Percentiles rank a stretch among this genome's conserved stretches.
phyloP scores from a whole-genome alignment of 2,113 vertebrate genomes.

The Corythornis cristatus region DNA sequence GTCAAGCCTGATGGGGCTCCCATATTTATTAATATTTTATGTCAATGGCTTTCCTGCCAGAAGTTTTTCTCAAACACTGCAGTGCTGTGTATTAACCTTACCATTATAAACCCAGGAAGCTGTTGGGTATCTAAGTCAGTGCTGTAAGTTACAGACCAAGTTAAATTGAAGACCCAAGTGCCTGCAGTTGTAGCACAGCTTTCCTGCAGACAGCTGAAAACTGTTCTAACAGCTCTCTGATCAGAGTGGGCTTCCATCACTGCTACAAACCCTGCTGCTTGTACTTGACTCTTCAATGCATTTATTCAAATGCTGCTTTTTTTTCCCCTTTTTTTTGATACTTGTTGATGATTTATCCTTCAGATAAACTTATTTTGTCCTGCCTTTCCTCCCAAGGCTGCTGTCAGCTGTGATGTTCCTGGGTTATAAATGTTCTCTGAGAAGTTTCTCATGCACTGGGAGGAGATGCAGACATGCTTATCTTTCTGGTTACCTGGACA shows the following conservation, averaged over 20 bases:
- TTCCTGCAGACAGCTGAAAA: accelerated
- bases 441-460: neutral
- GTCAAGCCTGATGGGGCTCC: neutral
- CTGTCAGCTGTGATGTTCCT: neutral
- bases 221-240: accelerated
- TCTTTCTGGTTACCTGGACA: neutral
- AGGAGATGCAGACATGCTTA: neutral
- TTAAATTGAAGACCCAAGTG: accelerated
- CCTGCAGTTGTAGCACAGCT: accelerated
- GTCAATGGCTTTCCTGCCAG: neutral
- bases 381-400: neutral
- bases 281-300: neutral
- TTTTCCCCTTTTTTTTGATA: neutral
- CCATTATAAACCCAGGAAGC: neutral
- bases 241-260: neutral
- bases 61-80: neutral
- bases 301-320: neutral
- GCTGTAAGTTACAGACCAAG: neutral
- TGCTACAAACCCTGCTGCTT: neutral
- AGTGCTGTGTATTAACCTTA: neutral
- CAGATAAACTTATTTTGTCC: neutral
- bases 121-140: neutral
- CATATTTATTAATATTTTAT: neutral
- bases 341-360: neutral
- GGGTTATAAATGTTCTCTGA: neutral